These are phyloP conservation scores for Oscheius sp. DNA, from an alignment of 2,888 invertebrate genomes.

Conservation along the genomic window DNA sequence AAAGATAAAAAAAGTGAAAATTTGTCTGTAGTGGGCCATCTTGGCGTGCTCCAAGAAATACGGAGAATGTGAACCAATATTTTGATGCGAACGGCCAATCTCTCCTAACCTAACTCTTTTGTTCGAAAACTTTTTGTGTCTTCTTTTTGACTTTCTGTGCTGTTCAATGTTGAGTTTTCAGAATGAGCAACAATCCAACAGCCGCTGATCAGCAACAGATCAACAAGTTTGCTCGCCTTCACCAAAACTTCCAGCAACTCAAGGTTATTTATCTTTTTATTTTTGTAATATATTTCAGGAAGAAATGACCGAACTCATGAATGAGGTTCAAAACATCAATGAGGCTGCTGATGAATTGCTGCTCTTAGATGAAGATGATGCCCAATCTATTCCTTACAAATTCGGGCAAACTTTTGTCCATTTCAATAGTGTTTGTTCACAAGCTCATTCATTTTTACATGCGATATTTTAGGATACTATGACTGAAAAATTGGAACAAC, in stretches of 20 bases:
- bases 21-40: background rate
- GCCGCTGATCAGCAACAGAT: constrained; percentile 97
- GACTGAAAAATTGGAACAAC: constrained; percentile 42
- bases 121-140: background rate
- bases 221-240: constrained; percentile 92
- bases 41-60: background rate
- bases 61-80: too few relatives aligned
- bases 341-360: constrained; percentile 89
- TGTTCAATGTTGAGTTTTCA: constrained; percentile 12
- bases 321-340: constrained; percentile 89
- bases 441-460: background rate
- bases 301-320: constrained; percentile 76
- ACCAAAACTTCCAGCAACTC: constrained; percentile 89
- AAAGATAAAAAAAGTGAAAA: background rate
- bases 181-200: constrained; percentile 79
- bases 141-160: background rate
- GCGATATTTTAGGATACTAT: constrained; percentile 47
- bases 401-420: constrained; percentile 72
- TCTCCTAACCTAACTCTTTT: background rate
- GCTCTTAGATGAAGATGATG: constrained; percentile 79
- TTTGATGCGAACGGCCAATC: background rate
- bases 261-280: constrained; percentile 76
- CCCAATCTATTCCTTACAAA: constrained; percentile 73
- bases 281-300: constrained; percentile 58
- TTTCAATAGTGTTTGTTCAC: constrained; percentile 39